Evolutionary conservation across 2,113 vertebrate genomes (phyloP).

Genomic region (Grus americana): DNA sequence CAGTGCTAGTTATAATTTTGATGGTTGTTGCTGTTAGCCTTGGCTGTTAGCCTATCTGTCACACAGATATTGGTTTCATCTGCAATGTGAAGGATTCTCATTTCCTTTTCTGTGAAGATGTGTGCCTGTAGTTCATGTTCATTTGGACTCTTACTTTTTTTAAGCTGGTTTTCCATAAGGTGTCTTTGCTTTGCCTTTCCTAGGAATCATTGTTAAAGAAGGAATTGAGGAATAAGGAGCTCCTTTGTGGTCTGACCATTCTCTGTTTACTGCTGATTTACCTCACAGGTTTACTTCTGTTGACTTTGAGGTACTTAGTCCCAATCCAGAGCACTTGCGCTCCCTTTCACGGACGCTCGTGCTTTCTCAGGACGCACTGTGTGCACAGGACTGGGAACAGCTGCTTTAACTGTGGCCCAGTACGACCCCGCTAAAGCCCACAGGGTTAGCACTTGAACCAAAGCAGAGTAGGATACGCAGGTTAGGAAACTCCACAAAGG

Average conservation of each 20-base stretch:
- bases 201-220: neutral
- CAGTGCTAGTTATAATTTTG: neutral
- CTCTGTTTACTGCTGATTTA: neutral
- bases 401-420: neutral
- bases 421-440: neutral
- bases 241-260: neutral
- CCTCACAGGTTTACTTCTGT: neutral
- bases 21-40: neutral
- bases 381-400: neutral
- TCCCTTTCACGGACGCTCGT: neutral
- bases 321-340: neutral
- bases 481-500: neutral
- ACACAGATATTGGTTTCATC: neutral
- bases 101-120: neutral
- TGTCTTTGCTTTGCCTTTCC: neutral
- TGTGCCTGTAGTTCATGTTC: neutral
- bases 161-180: neutral
- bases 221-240: neutral
- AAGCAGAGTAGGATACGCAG: neutral
- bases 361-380: neutral
- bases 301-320: neutral
- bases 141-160: neutral
- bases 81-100: neutral
- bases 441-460: neutral
- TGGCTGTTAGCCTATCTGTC: neutral